phyloP scores from a whole-genome alignment of 2,113 vertebrate species.

The Psammodynastes pulverulentus region DNA sequence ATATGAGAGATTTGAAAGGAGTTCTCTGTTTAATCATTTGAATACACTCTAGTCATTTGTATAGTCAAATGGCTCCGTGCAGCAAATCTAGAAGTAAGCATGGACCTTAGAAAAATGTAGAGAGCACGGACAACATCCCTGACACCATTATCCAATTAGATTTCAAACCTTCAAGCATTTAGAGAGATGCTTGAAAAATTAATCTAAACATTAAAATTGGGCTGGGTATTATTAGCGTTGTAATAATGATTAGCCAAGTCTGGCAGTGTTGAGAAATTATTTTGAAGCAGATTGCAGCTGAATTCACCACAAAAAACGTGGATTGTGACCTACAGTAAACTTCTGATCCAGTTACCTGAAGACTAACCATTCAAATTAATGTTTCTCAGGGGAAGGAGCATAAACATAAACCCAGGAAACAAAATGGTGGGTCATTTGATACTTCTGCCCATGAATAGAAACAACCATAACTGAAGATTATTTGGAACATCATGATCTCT shows the following conservation, averaged over 20 bases:
- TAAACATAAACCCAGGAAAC: background rate
- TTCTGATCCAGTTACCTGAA: background rate
- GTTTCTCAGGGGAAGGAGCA: accelerated
- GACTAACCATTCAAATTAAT: accelerated
- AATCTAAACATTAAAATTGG: background rate
- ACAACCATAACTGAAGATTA: accelerated
- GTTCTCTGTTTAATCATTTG: background rate
- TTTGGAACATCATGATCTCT: background rate
- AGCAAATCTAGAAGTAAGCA: background rate
- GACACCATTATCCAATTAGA: background rate
- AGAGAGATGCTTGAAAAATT: background rate
- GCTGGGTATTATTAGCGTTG: background rate
- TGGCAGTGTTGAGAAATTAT: background rate
- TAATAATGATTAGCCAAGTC: background rate
- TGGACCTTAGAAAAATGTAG: background rate
- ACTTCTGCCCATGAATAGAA: background rate
- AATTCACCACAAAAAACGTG: background rate
- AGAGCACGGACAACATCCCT: background rate
- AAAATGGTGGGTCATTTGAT: accelerated
- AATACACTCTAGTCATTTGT: background rate
- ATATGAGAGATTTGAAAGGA: background rate
- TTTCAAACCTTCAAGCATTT: background rate
- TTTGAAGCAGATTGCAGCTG: background rate
- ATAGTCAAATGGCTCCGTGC: background rate
- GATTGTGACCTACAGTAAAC: background rate